phyloP scores from a whole-genome alignment of 2,113 vertebrate genomes.

The Leptobrachium leishanense region DNA sequence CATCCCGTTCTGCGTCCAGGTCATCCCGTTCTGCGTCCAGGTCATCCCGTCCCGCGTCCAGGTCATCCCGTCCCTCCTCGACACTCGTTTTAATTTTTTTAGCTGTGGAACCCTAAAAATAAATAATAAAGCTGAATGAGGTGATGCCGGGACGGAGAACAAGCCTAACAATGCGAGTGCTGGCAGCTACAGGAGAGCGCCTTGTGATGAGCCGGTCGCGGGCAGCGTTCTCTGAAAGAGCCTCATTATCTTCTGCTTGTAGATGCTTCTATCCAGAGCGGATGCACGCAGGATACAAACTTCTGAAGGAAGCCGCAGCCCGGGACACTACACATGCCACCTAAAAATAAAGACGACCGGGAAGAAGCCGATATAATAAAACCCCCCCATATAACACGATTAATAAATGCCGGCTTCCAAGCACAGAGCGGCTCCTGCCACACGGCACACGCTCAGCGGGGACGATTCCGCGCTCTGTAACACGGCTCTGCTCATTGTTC shows the following conservation, averaged over 20 bases:
- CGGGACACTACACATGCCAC: conserved; percentile 20
- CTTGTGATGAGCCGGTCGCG: conserved; percentile 14
- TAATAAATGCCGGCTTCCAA: conserved; percentile 19
- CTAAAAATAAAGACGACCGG: conserved; percentile 25
- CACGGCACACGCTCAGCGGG: background rate
- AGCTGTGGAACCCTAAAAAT: background rate
- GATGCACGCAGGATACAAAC: conserved; percentile 30
- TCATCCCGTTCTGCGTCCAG: no score
- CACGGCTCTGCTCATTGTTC: background rate
- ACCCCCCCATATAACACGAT: background rate
- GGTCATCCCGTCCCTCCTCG: no score
- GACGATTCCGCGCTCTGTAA: background rate
- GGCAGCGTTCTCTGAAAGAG: conserved; percentile 16
- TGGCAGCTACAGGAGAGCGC: conserved; percentile 5
- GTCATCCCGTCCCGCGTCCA: no score
- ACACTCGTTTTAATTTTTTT: background rate
- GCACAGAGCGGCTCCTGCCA: conserved; percentile 9
- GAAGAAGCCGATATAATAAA: background rate
- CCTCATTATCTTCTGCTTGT: conserved; percentile 27
- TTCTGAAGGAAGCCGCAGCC: conserved; percentile 21
- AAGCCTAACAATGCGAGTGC: conserved; percentile 22
- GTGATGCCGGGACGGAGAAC: conserved; percentile 5
- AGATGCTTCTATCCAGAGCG: conserved; percentile 23
- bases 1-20: no score
- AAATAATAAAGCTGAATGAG: conserved; percentile 9